A percentile compares a stretch with the other conserved stretches of the same genome.
Evolutionary conservation across 2,888 invertebrate species (phyloP).

Genomic region (Acronicta psi): DNA sequence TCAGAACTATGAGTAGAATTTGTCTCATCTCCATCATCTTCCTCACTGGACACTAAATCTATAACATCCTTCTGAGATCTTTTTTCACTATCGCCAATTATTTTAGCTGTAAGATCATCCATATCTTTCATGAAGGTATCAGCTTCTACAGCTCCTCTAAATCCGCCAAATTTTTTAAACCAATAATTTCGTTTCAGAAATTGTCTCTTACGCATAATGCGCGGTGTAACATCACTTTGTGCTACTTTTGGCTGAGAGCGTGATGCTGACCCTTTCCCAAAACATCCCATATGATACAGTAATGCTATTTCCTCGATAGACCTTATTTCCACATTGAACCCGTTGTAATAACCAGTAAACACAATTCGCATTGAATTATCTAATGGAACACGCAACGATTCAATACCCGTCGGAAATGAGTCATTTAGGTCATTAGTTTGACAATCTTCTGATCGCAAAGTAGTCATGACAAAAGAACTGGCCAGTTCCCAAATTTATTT

Average conservation of each 20-base stretch:
- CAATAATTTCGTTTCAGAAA: conserved; percentile 89
- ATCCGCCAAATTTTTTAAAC: conserved; percentile 79
- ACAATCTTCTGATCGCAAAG: conserved; percentile 84
- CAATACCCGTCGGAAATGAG: conserved; percentile 75
- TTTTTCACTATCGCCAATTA: conserved; percentile 68
- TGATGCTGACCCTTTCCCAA: conserved; percentile 92
- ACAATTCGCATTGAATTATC: conserved; percentile 80
- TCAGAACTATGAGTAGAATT: conserved; percentile 49
- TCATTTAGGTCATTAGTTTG: conserved; percentile 82
- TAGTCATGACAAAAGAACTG: conserved; percentile 81
- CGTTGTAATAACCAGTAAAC: conserved; percentile 91
- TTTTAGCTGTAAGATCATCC: conserved; percentile 70
- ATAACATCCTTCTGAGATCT: conserved; percentile 75
- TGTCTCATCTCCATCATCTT: conserved; percentile 59
- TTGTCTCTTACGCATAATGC: conserved; percentile 89
- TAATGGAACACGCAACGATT: conserved; percentile 82
- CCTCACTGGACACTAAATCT: conserved; percentile 84
- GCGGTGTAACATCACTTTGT: conserved; percentile 74
- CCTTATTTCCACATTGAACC: conserved; percentile 90
- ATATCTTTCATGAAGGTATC: conserved; percentile 74
- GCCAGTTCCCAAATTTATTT: conserved; percentile 81
- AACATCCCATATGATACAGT: conserved; percentile 92
- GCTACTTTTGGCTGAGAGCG: conserved; percentile 85
- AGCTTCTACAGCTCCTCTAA: conserved; percentile 57
- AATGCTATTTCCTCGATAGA: conserved; percentile 89